These are phyloP conservation scores for Mamestra configurata DNA, from an alignment of 1,140 invertebrate genomes.

Conservation along the genomic window DNA sequence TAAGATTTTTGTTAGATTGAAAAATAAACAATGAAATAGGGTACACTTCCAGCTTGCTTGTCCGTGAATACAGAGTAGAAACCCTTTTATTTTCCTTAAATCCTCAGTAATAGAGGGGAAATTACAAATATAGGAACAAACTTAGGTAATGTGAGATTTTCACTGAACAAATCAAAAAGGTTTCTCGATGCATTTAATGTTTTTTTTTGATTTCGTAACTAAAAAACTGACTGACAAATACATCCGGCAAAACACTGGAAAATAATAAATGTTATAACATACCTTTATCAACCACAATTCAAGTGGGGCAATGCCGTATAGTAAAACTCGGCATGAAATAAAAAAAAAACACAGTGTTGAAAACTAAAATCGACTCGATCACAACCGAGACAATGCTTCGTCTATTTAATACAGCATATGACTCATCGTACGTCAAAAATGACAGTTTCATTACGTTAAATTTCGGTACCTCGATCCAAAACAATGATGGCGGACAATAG, in stretches of 20 bases:
- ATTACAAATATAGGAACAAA: too few species aligned
- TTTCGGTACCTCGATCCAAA: not conserved
- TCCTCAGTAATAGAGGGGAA: too few species aligned
- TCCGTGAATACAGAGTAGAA: too few species aligned
- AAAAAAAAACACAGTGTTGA: constrained; percentile 2
- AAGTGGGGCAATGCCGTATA: not conserved
- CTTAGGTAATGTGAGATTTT: too few species aligned
- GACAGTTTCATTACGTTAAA: constrained; percentile 43
- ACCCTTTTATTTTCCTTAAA: too few species aligned
- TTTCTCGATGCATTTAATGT: too few species aligned
- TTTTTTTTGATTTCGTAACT: too few species aligned
- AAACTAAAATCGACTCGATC: constrained; percentile 9
- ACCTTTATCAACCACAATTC: not conserved
- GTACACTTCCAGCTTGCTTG: too few species aligned
- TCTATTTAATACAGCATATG: constrained; percentile 32
- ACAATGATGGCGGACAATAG: constrained; percentile 14
- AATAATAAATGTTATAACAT: not conserved
- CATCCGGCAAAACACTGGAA: not conserved
- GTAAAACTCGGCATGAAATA: not conserved
- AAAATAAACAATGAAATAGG: too few species aligned
- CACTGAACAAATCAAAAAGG: too few species aligned
- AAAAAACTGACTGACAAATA: not conserved
- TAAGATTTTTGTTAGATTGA: too few species aligned
- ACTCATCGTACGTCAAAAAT: constrained; percentile 41
- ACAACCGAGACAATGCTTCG: constrained; percentile 5